A percentile compares a stretch with the other conserved stretches of the same genome.
Evolutionary conservation across 92 coral and sea anemone genomes (phyloP).

Genomic region (Chrysogorgia sp.): DNA sequence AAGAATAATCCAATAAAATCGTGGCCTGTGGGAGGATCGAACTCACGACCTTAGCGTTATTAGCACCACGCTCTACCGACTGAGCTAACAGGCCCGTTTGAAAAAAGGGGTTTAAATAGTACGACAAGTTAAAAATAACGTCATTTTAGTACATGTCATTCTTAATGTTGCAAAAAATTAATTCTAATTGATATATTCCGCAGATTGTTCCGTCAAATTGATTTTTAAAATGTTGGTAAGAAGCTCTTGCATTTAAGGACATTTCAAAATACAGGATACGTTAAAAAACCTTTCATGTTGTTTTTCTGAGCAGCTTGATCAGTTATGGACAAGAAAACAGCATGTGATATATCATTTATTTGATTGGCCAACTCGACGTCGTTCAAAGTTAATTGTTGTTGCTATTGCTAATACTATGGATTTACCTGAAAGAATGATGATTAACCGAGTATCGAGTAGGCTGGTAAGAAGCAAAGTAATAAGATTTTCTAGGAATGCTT

Average conservation of each 20-base stretch:
- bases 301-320: constrained; percentile 79
- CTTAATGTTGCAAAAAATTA: too few relatives aligned
- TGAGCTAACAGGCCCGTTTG: constrained; percentile 52
- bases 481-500: too few relatives aligned
- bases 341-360: constrained; percentile 93
- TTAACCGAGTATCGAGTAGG: constrained; percentile 93
- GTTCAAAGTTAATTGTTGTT: constrained; percentile 78
- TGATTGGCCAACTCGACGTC: constrained; percentile 97
- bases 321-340: constrained; percentile 97
- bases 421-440: constrained; percentile 96
- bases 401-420: constrained; percentile 99
- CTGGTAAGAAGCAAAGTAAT: constrained; percentile 70
- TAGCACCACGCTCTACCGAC: constrained; percentile 54
- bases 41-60: constrained; percentile 54
- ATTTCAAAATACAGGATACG: too few relatives aligned
- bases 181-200: too few relatives aligned
- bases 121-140: too few relatives aligned
- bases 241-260: too few relatives aligned
- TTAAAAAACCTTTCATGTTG: too few relatives aligned
- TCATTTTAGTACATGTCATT: too few relatives aligned
- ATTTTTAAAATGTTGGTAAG: too few relatives aligned
- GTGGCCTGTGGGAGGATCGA: constrained; percentile 49
- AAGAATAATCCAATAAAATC: too few relatives aligned
- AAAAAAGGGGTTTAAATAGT: too few relatives aligned
- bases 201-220: too few relatives aligned